Conservation (phyloP, 2,888 invertebrate species). For the Cistogaster globosa region DNA sequence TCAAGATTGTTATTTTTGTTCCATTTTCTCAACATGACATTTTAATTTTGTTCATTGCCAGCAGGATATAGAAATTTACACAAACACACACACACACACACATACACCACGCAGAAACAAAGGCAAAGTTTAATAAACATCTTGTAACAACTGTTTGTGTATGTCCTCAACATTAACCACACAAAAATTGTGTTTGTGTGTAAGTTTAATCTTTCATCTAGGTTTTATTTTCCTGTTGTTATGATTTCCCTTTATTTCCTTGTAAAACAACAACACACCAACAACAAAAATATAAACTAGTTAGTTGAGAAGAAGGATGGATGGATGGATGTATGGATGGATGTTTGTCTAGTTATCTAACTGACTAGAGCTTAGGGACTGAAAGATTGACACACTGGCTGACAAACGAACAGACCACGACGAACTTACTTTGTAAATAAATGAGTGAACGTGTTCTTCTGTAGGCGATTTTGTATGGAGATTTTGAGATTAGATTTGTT, state of each 20-base stretch:
- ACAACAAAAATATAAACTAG: slow-evolving; percentile 3
- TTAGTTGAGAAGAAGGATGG: slow-evolving; percentile 5
- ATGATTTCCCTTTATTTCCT: slow-evolving; percentile 61
- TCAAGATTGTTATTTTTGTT: slow-evolving; percentile 27
- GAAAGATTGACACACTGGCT: slow-evolving; percentile 6
- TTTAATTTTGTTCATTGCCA: slow-evolving; percentile 56
- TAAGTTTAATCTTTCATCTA: not conserved
- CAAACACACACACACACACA: not conserved
- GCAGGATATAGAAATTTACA: slow-evolving; percentile 40
- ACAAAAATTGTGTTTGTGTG: slow-evolving; percentile 7
- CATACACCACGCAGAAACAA: not conserved
- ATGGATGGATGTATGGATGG: not conserved
- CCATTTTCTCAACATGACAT: slow-evolving; percentile 56
- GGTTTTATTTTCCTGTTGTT: slow-evolving; percentile 38
- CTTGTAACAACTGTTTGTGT: not conserved
- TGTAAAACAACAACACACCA: slow-evolving; percentile 21
- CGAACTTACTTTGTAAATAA: slow-evolving; percentile 12
- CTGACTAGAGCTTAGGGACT: slow-evolving; percentile 9
- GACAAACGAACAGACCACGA: not conserved
- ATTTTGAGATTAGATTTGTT: slow-evolving; percentile 52
- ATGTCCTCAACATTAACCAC: slow-evolving; percentile 14
- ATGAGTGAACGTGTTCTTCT: slow-evolving; percentile 40
- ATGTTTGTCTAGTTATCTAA: not conserved
- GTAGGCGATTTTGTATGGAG: slow-evolving; percentile 52
- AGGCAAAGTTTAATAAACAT: not conserved